Base-by-base conservation (phyloP, 1,140 invertebrate species). In the Hydropsyche tenuis region DNA sequence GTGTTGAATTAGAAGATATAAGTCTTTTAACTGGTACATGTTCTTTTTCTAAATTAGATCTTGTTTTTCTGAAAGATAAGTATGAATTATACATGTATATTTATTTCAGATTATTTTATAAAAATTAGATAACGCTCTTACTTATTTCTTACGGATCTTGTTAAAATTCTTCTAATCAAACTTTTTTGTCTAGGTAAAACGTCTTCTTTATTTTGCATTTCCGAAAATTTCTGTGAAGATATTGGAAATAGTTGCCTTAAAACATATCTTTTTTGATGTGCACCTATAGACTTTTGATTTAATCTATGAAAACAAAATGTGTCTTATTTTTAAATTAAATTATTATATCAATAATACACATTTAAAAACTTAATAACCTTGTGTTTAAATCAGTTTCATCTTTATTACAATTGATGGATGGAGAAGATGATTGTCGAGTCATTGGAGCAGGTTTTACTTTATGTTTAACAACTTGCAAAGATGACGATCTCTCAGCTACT, bases 1-100 rank as follows among this genome's bases (percentile, higher is more conserved):
- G 78, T 23, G 72, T 81, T 2, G 85, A 86, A 37, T 83, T 80
- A 1, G 78, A 79, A 0, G 85, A 87, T 22, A 82, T 66, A 2
- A 86, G 70, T 77, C 79, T 73, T 56, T 79, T 80, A 1, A 79
- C 62, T 0, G 80, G 79, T 45, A 77, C 63, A 64, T 78, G 74
- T 42, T 80, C 75, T 25, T 72, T 72, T 30, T 69, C 25, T 23
- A 23, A 7, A 53, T 72, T 30, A 27, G 18, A 25, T 18, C 60
- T 27, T n/a, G 56, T 60, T 60, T 60, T 60, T 25, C 56, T 60
- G 48, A 18, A 53, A 18, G 27, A 12, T 22, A 75, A 68, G 48
- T 46, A 22, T 43, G 23, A 51, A 23, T 23, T 23, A 1, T n/a
- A 63, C 53, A 22, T 2, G 18, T 51, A 23, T 53, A 20, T 3